Percentiles rank a stretch among this genome's conserved stretches.
Conservation (phyloP, 2,113 vertebrate species). For the Spea bombifrons region DNA sequence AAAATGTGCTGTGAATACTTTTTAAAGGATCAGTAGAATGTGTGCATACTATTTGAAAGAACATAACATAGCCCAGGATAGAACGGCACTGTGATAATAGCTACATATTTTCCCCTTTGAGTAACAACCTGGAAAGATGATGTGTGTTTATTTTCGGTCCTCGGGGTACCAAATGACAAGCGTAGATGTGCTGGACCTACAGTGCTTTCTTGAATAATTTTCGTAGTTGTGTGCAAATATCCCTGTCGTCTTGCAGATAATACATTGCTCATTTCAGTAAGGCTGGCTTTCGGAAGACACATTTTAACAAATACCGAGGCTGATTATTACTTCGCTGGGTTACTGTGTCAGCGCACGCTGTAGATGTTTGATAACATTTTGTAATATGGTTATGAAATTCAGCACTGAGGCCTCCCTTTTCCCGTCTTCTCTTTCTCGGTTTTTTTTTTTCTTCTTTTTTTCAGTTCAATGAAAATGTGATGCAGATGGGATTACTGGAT, state of each 20-base stretch:
- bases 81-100: slow-evolving; percentile 30
- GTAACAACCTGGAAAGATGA: slow-evolving; percentile 13
- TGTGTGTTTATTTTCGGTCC: slow-evolving; percentile 26
- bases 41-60: slow-evolving; percentile 9
- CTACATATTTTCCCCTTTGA: slow-evolving; percentile 6
- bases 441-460: slow-evolving; percentile 39
- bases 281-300: neutral
- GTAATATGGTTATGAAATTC: slow-evolving; percentile 22
- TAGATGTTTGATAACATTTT: slow-evolving; percentile 15
- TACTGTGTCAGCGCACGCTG: neutral
- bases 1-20: slow-evolving; percentile 1
- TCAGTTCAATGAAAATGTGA: slow-evolving; percentile 35
- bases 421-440: neutral
- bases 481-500: slow-evolving; percentile 27
- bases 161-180: slow-evolving; percentile 44
- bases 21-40: slow-evolving; percentile 31
- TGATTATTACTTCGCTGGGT: slow-evolving; percentile 21
- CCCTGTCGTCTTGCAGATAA: slow-evolving; percentile 34
- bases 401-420: neutral
- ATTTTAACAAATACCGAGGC: neutral
- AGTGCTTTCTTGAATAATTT: slow-evolving; percentile 23
- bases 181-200: slow-evolving; percentile 32
- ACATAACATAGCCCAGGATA: slow-evolving; percentile 12
- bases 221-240: slow-evolving; percentile 20
- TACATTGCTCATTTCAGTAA: slow-evolving; percentile 19